Base-by-base conservation (phyloP, 2,888 invertebrate species). In the Cephus sareptanus region DNA sequence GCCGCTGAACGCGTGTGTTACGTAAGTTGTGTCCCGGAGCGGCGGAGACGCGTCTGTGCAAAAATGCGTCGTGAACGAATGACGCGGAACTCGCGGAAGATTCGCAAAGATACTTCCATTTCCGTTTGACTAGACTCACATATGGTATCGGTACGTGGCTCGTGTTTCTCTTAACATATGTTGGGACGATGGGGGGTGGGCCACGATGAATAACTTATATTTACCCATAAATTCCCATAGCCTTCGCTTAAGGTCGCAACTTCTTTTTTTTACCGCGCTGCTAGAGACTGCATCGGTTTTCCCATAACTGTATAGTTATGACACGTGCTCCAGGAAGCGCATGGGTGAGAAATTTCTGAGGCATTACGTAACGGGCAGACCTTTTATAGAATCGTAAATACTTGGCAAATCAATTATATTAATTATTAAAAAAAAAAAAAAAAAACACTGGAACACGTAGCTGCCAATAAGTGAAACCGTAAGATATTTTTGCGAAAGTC, bases 141-240 rank as follows among this genome's bases (percentile, higher is more conserved):
- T 87, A 89, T 85, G 88, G 86, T 88, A 87, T 88, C 87, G 85
- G 56, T 56, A 56, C 23, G 23, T 56, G 23, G 23, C 73, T 68
- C 35, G 78, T 78, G 78, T 78, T 78, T 78, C 69, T 71, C 56
- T 56, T 75, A 75, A 75, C 78, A 75, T 75, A 78, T 73, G 73
- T 75, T 75, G 79, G 75, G 76, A 83, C 82, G 84, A 81, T 83
- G 83, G 81, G 79, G 81, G 79, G 80, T 77, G 80, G 81, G 80
- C 81, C 82, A 79, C 77, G 83, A 87, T 89, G 89, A 89, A 89
- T 89, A 90, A 89, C 87, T 89, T 88, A 87, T 86, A 86, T 88
- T 88, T 87, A 87, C 84, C 83, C 86, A 84, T 85, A 84, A 84
- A 85, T 83, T 84, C 81, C 81, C 81, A 79, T 79, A 40, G 34